These are phyloP conservation scores for Drosophila nr. perissopoda DNA, from an alignment of 2,888 invertebrate genomes.

Conservation along the genomic window DNA sequence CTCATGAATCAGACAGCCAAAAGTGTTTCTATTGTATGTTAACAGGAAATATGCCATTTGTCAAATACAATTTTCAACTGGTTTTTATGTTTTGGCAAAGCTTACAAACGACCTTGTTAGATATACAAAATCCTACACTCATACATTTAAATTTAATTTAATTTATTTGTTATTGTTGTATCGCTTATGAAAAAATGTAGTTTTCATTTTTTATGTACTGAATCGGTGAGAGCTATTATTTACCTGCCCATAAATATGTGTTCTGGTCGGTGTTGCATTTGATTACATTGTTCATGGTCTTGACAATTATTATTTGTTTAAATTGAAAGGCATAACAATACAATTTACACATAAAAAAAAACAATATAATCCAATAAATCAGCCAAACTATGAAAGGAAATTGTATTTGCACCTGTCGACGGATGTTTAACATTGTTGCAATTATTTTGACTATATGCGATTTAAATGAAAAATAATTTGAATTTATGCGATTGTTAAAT, in stretches of 20 bases:
- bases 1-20: constrained; percentile 13
- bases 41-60: constrained; percentile 67
- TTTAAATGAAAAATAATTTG: not conserved
- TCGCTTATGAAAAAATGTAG: not conserved
- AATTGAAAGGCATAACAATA: constrained; percentile 5
- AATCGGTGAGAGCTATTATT: not conserved
- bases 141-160: not conserved
- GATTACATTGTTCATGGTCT: not conserved
- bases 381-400: not conserved
- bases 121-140: not conserved
- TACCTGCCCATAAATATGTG: constrained; percentile 13
- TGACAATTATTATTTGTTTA: constrained; percentile 24
- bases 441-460: not conserved
- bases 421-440: not conserved
- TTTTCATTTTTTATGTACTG: not conserved
- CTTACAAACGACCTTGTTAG: constrained; percentile 22
- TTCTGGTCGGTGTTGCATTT: not conserved
- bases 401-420: not conserved
- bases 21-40: constrained; percentile 27
- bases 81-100: constrained; percentile 16
- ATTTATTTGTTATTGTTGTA: not conserved
- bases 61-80: constrained; percentile 47
- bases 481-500: not conserved
- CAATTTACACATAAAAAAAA: not conserved
- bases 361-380: constrained; percentile 13